These are phyloP conservation scores for Galleria mellonella DNA, from an alignment of 1,140 invertebrate genomes.

Conservation along the genomic window DNA sequence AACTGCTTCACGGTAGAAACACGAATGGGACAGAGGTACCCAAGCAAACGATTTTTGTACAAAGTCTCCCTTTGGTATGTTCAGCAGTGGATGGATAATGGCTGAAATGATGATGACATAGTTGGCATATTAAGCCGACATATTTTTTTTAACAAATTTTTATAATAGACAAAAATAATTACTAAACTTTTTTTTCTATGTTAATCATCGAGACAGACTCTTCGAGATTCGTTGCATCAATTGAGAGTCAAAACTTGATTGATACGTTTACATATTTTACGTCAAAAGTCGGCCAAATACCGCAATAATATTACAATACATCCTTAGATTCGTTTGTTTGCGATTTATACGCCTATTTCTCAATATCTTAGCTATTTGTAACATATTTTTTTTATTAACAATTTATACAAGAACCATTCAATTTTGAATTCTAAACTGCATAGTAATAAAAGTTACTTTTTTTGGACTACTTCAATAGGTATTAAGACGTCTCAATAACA, in stretches of 20 bases:
- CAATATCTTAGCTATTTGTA: constrained; percentile 30
- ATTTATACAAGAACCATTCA: constrained; percentile 1
- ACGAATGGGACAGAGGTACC: too few relatives aligned
- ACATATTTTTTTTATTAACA: too few relatives aligned
- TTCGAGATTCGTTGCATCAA: background rate
- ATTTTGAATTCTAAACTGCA: constrained; percentile 15
- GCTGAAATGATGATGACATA: too few relatives aligned
- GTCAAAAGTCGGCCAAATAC: constrained; percentile 12
- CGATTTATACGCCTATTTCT: constrained; percentile 48
- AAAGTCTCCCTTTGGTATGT: too few relatives aligned
- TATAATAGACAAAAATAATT: too few relatives aligned
- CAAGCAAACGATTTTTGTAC: too few relatives aligned
- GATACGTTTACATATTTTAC: constrained; percentile 34
- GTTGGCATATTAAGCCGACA: too few relatives aligned
- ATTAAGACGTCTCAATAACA: constrained; percentile 33
- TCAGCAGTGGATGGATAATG: too few relatives aligned
- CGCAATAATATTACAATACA: constrained; percentile 17
- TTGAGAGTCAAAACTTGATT: constrained; percentile 9
- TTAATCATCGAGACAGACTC: too few relatives aligned
- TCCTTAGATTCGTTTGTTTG: constrained; percentile 24
- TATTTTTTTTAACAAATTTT: too few relatives aligned
- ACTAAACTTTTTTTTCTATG: too few relatives aligned
- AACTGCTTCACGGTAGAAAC: too few relatives aligned
- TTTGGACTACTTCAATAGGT: background rate
- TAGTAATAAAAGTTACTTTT: background rate